Evolutionary conservation across 1,140 invertebrate species (phyloP).

Genomic region (Sipha flava): DNA sequence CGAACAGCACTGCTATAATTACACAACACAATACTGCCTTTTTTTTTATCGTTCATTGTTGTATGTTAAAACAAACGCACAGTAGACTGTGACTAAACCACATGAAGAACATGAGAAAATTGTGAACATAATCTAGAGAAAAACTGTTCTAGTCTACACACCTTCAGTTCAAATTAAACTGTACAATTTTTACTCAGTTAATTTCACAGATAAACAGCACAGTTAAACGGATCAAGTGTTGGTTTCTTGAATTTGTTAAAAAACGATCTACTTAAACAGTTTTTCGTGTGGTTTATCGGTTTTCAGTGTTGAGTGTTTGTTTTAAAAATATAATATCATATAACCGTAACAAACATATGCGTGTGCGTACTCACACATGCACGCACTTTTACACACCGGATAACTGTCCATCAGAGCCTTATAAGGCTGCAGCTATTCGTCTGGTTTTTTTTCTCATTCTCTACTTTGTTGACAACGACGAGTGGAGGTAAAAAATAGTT

Average conservation of each 20-base stretch:
- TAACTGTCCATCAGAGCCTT: conserved; percentile 29
- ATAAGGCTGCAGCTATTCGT: background rate
- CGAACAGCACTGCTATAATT: too few relatives aligned
- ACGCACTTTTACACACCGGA: background rate
- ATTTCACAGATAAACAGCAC: too few relatives aligned
- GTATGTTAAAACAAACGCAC: too few relatives aligned
- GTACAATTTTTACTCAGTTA: too few relatives aligned
- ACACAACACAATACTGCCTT: too few relatives aligned
- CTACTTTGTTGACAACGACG: background rate
- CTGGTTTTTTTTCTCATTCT: background rate
- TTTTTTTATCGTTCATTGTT: too few relatives aligned
- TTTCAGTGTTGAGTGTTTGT: background rate
- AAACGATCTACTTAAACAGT: background rate
- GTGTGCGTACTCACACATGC: background rate
- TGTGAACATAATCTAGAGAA: too few relatives aligned
- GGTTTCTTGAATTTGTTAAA: background rate
- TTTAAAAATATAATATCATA: background rate
- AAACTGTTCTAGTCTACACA: too few relatives aligned
- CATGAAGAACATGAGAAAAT: too few relatives aligned
- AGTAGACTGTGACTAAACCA: too few relatives aligned
- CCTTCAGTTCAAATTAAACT: too few relatives aligned
- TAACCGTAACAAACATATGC: background rate
- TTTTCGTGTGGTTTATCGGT: background rate
- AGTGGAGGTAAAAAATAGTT: conserved; percentile 22
- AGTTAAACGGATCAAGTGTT: background rate